These are phyloP conservation scores for Neofelis nebulosa DNA, from an alignment of 2,113 vertebrate species.

Conservation along the genomic window DNA sequence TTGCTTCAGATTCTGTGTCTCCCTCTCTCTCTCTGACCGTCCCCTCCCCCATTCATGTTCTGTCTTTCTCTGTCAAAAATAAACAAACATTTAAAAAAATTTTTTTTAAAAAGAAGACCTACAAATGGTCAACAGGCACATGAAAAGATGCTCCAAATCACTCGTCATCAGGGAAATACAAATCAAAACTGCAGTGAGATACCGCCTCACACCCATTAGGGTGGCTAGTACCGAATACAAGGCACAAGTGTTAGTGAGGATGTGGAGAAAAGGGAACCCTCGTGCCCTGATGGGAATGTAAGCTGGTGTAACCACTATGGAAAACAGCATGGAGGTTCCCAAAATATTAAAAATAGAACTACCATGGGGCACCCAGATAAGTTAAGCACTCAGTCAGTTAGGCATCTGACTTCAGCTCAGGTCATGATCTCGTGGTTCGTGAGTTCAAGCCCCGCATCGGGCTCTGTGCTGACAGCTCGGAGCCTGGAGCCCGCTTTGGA, in stretches of 20 bases:
- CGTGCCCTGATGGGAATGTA: not conserved
- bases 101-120: not conserved
- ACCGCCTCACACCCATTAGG: too few species aligned
- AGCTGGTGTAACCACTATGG: not conserved
- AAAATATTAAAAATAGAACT: not conserved
- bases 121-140: not conserved
- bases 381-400: too few species aligned
- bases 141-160: not conserved
- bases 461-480: too few species aligned
- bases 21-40: too few species aligned
- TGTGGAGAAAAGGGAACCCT: not conserved
- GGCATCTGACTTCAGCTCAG: too few species aligned
- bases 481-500: too few species aligned
- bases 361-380: not conserved
- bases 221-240: not conserved
- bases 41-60: too few species aligned
- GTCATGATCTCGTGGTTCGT: too few species aligned
- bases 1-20: too few species aligned
- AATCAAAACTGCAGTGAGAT: not conserved
- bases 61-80: not conserved
- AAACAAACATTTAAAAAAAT: too few species aligned
- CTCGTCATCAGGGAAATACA: not conserved
- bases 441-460: too few species aligned
- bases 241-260: too few species aligned
- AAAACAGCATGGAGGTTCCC: not conserved